Percentiles rank a stretch among this genome's conserved stretches.
Conservation (phyloP, 2,888 invertebrate species). For the Macrosoma leucophasiata region DNA sequence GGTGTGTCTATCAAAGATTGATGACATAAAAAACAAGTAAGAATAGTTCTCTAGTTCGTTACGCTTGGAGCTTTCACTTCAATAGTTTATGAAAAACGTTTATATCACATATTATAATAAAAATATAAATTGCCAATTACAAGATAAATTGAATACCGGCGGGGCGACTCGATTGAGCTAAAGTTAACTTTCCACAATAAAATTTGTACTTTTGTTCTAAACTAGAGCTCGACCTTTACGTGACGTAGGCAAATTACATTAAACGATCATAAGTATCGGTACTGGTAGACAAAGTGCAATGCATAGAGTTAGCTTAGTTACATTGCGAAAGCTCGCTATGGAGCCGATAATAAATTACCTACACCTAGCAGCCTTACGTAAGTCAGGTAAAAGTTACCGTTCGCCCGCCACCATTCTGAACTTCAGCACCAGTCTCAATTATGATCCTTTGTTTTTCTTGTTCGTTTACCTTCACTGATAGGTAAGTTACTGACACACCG, state of each 20-base stretch:
- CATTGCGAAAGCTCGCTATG: slow-evolving; percentile 68
- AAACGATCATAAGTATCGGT: too few relatives aligned
- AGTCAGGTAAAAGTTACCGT: slow-evolving; percentile 68
- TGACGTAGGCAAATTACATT: too few relatives aligned
- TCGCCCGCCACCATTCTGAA: slow-evolving; percentile 59
- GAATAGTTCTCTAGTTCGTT: slow-evolving; percentile 21
- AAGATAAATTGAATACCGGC: too few relatives aligned
- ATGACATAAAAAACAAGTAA: slow-evolving; percentile 31
- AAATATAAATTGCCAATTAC: too few relatives aligned
- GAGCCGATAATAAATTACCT: slow-evolving; percentile 68
- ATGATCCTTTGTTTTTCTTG: too few relatives aligned
- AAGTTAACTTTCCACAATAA: too few relatives aligned
- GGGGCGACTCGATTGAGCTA: too few relatives aligned
- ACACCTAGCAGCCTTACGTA: slow-evolving; percentile 62
- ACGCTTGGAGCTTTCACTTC: slow-evolving; percentile 36
- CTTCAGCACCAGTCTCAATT: too few relatives aligned
- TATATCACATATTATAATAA: slow-evolving; percentile 18
- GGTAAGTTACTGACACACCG: too few relatives aligned
- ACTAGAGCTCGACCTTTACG: too few relatives aligned
- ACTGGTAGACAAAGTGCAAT: slow-evolving; percentile 40
- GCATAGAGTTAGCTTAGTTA: slow-evolving; percentile 45
- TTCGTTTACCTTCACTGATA: too few relatives aligned
- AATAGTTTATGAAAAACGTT: slow-evolving; percentile 21
- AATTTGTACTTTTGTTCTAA: too few relatives aligned
- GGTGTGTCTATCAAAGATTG: slow-evolving; percentile 24